Conservation (phyloP, 1,140 invertebrate species). For the Drosophila oshimai region DNA sequence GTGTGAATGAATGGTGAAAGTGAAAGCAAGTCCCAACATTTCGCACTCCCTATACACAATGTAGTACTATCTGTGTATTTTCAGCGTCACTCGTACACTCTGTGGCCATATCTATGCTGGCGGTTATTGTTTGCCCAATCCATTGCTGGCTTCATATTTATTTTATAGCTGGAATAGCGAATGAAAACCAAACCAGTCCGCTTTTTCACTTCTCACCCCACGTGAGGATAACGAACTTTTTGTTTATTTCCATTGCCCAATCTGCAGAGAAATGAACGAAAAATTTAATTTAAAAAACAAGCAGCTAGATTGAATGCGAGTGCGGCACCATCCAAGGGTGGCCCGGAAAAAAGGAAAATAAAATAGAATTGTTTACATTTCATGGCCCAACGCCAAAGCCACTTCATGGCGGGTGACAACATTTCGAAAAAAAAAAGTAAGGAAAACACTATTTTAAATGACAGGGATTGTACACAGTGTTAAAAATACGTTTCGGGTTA, state of each 20-base stretch:
- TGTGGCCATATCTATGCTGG: constrained; percentile 30
- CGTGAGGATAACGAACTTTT: constrained; percentile 40
- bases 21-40: not conserved
- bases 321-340: not conserved
- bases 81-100: not conserved
- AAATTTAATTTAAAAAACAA: constrained; percentile 72
- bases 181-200: constrained; percentile 26
- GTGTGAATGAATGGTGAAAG: constrained; percentile 50
- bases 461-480: constrained; percentile 1
- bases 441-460: constrained; percentile 25
- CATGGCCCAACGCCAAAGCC: constrained; percentile 12
- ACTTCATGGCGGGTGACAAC: constrained; percentile 22
- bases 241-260: constrained; percentile 47
- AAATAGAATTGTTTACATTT: constrained; percentile 46
- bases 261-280: constrained; percentile 11
- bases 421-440: not conserved
- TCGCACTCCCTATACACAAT: constrained; percentile 6
- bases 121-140: constrained; percentile 46
- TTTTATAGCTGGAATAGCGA: constrained; percentile 56
- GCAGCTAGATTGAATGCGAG: constrained; percentile 63
- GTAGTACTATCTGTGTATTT: not conserved
- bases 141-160: constrained; percentile 61
- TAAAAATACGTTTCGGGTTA: constrained; percentile 10
- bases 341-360: constrained; percentile 14
- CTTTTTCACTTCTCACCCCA: constrained; percentile 1